phyloP scores from a whole-genome alignment of 2,113 vertebrate species.

The Pygathrix nemaeus region DNA sequence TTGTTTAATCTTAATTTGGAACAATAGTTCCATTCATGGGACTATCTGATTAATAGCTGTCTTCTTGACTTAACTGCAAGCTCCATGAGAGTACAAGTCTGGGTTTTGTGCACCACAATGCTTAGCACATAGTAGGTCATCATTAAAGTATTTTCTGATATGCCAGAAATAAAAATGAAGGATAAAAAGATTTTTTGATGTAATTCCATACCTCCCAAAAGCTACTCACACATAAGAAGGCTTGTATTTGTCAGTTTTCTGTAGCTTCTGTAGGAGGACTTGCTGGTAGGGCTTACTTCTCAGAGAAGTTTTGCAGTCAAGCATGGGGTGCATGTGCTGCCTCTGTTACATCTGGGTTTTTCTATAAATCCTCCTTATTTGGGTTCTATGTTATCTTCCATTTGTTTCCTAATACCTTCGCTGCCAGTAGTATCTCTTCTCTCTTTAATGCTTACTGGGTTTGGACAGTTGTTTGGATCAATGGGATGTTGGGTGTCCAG shows the following conservation, averaged over 20 bases:
- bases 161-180: background rate
- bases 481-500: background rate
- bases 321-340: accelerated
- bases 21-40: background rate
- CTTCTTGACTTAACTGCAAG: background rate
- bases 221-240: background rate
- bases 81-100: background rate
- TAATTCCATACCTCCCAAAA: background rate
- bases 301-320: background rate
- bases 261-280: background rate
- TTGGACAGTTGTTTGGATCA: background rate
- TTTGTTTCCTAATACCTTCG: background rate
- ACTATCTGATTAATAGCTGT: background rate
- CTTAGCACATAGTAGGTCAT: background rate
- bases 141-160: background rate
- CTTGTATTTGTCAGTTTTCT: background rate
- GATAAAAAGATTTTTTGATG: background rate
- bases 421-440: background rate
- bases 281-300: background rate
- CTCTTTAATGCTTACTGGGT: background rate
- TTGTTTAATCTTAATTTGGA: background rate
- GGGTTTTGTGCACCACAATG: background rate
- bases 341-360: background rate
- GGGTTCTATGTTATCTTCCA: background rate
- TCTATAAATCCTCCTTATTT: background rate